Percentiles rank a stretch among this genome's conserved stretches.
These are phyloP conservation scores for Pampus argenteus DNA, from an alignment of 2,797 vertebrate species.

Conservation along the genomic window DNA sequence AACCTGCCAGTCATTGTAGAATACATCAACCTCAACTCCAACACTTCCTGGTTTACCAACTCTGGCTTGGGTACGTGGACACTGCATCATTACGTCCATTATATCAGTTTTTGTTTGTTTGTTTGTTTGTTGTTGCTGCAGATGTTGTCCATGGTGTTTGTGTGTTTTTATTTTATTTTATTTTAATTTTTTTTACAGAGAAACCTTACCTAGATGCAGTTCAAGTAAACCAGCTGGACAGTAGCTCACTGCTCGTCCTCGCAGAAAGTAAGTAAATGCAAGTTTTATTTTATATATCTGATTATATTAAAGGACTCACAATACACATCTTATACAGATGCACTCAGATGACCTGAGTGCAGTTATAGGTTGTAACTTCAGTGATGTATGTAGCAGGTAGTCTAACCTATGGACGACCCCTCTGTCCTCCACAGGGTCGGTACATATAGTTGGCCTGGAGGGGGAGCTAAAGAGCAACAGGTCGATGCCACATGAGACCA, in stretches of 20 bases:
- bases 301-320: not conserved
- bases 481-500: slow-evolving; percentile 70
- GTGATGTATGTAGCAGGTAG: not conserved
- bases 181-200: slow-evolving; percentile 82
- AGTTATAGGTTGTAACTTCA: too few relatives aligned
- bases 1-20: slow-evolving; percentile 82
- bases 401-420: too few relatives aligned
- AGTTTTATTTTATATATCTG: not conserved
- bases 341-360: too few relatives aligned
- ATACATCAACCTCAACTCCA: slow-evolving; percentile 92
- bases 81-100: fast-evolving
- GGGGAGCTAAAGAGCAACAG: slow-evolving; percentile 79
- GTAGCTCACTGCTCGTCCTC: slow-evolving; percentile 86
- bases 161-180: slow-evolving; percentile 48
- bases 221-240: slow-evolving; percentile 89
- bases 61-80: slow-evolving; percentile 73
- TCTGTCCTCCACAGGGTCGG: slow-evolving; percentile 74
- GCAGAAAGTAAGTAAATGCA: slow-evolving; percentile 84
- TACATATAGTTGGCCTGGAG: slow-evolving; percentile 85
- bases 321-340: not conserved
- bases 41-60: slow-evolving; percentile 91
- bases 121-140: not conserved
- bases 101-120: slow-evolving; percentile 2
- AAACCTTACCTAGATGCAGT: slow-evolving; percentile 80
- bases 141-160: slow-evolving; percentile 10